These are phyloP conservation scores for Conops quadrifasciatus DNA, from an alignment of 2,888 invertebrate species.

Conservation along the genomic window DNA sequence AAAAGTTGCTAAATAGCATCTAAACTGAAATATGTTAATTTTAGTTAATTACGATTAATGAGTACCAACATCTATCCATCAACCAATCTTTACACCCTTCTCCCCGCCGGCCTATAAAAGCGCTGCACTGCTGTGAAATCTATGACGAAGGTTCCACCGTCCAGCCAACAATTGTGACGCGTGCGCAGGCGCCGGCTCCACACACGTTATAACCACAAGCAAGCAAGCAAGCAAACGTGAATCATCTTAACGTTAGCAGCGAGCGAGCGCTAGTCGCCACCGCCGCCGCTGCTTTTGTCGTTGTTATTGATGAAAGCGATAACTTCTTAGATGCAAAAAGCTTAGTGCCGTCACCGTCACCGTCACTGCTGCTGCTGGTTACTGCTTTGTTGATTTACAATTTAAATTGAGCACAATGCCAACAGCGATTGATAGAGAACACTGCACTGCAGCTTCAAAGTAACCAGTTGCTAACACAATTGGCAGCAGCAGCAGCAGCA, in stretches of 20 bases:
- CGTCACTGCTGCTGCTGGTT: not conserved
- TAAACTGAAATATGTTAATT: too few species aligned
- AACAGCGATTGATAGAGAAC: slow-evolving; percentile 2
- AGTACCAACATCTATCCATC: too few species aligned
- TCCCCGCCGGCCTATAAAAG: not conserved
- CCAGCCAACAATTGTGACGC: not conserved
- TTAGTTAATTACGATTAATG: too few species aligned
- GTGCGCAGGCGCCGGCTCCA: slow-evolving; percentile 21
- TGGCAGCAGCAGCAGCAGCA: not conserved
- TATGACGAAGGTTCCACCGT: too few species aligned
- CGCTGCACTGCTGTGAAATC: not conserved
- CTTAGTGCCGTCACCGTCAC: not conserved
- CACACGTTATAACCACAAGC: not conserved
- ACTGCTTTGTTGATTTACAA: slow-evolving; percentile 14
- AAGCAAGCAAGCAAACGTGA: slow-evolving; percentile 12
- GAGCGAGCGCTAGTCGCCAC: not conserved
- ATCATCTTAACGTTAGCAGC: slow-evolving; percentile 27
- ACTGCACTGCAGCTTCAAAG: slow-evolving; percentile 1
- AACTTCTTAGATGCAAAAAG: slow-evolving; percentile 3
- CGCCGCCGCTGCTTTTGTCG: not conserved
- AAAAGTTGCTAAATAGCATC: too few species aligned
- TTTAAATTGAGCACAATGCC: slow-evolving; percentile 28
- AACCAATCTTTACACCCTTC: too few species aligned
- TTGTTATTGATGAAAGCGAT: slow-evolving; percentile 7
- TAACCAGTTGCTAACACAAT: not conserved